Percentiles rank a stretch among this genome's conserved stretches.
Conservation (phyloP, 2,888 invertebrate species). For the Monopis laevigella region DNA sequence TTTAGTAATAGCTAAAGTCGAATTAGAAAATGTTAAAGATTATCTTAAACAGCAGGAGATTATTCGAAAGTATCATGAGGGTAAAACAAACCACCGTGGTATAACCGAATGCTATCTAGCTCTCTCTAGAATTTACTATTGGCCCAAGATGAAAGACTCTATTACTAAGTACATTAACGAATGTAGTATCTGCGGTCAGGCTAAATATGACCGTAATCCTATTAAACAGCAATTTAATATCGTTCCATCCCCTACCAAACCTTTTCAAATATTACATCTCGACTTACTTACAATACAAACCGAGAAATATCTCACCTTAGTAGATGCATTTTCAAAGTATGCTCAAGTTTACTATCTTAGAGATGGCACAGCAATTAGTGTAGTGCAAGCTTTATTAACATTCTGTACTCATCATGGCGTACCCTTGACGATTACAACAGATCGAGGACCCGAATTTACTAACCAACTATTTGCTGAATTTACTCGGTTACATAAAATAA, state of each 20-base stretch:
- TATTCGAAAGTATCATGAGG: constrained; percentile 20
- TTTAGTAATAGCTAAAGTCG: too few species aligned
- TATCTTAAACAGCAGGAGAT: too few species aligned
- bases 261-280: constrained; percentile 23
- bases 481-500: background rate
- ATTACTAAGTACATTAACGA: constrained; percentile 24
- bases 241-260: constrained; percentile 23
- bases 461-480: background rate
- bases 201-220: constrained; percentile 25
- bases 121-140: constrained; percentile 11
- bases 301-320: constrained; percentile 14
- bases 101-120: constrained; percentile 9
- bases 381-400: background rate
- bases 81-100: constrained; percentile 16
- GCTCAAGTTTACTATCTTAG: constrained; percentile 16
- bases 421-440: background rate
- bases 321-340: constrained; percentile 16
- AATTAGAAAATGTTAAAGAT: too few species aligned
- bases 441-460: background rate
- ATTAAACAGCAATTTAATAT: constrained; percentile 22
- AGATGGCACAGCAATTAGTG: constrained; percentile 4
- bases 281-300: constrained; percentile 13
- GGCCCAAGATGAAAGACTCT: constrained; percentile 16
- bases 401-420: background rate
- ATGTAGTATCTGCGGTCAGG: too few species aligned